Conservation (phyloP, 2,113 vertebrate species). For the Chrysochloris asiatica region DNA sequence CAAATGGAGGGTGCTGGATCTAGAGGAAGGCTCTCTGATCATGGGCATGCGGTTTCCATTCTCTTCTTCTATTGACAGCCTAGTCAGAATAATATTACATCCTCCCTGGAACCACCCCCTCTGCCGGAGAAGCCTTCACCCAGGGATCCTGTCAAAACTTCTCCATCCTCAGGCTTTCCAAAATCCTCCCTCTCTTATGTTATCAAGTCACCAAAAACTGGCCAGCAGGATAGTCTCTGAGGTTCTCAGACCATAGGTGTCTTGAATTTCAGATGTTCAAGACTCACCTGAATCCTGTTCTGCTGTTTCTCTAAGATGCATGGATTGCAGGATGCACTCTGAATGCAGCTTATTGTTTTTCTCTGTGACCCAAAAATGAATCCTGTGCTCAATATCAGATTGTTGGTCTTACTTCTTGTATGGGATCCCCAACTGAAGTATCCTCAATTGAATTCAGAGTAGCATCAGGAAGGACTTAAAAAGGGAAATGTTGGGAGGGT, state of each 20-base stretch:
- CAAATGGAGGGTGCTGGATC: too few species aligned
- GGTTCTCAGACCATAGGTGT: not conserved
- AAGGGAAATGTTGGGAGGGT: not conserved
- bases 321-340: not conserved
- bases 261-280: not conserved
- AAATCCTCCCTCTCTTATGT: too few species aligned
- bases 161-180: too few species aligned
- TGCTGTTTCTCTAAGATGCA: rapidly evolving
- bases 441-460: too few species aligned
- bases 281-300: not conserved
- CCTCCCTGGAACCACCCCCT: not conserved
- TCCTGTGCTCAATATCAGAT: not conserved
- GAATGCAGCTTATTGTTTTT: not conserved
- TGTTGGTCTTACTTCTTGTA: not conserved
- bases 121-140: too few species aligned
- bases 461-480: not conserved
- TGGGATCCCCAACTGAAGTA: too few species aligned
- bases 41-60: not conserved
- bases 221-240: too few species aligned
- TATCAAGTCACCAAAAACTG: too few species aligned
- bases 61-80: not conserved
- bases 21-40: too few species aligned
- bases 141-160: not conserved
- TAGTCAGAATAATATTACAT: too few species aligned
- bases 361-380: not conserved